Percentiles rank a stretch among this genome's conserved stretches.
phyloP scores from a whole-genome alignment of 2,888 invertebrate genomes.

The Drosophila greeni region DNA sequence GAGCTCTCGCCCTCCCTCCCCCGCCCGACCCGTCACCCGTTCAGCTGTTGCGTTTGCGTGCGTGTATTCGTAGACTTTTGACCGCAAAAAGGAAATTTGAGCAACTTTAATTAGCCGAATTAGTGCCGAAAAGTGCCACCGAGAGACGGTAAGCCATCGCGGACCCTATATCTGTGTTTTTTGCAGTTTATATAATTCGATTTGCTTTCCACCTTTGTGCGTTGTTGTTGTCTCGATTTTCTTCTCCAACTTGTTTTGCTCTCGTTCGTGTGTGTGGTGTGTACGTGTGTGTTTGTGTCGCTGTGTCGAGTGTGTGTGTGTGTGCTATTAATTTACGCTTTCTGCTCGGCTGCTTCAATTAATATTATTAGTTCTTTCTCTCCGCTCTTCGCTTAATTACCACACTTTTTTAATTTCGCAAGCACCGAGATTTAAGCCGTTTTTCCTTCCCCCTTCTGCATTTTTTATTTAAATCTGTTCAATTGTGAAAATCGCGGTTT shows the following conservation, averaged over 20 bases:
- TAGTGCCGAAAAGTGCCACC: constrained; percentile 25
- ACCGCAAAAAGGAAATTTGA: constrained; percentile 4
- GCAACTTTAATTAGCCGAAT: constrained; percentile 15
- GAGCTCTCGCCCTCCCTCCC: constrained; percentile 32
- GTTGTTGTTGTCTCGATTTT: constrained; percentile 29
- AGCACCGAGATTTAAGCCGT: constrained; percentile 50
- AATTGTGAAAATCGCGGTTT: constrained; percentile 56
- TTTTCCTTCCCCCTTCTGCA: constrained; percentile 18
- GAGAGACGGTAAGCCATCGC: constrained; percentile 29
- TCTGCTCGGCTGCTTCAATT: constrained; percentile 72
- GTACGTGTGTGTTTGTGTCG: constrained; percentile 8
- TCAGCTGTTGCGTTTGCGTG: constrained; percentile 63
- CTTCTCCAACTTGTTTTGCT: constrained; percentile 47
- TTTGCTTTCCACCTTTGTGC: constrained; percentile 32
- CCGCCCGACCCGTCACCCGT: constrained; percentile 41
- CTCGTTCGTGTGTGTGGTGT: constrained; percentile 18
- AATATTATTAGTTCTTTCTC: constrained; percentile 70
- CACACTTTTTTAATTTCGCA: constrained; percentile 39
- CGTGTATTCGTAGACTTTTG: constrained; percentile 29
- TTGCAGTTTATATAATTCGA: constrained; percentile 46
- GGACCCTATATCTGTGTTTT: constrained; percentile 1
- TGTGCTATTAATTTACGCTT: constrained; percentile 64
- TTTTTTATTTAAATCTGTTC: constrained; percentile 52
- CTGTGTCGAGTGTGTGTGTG: constrained; percentile 8
- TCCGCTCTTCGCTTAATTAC: constrained; percentile 58